Evolutionary conservation across 2,888 invertebrate species (phyloP).

Genomic region (Cryptocephalus primarius): DNA sequence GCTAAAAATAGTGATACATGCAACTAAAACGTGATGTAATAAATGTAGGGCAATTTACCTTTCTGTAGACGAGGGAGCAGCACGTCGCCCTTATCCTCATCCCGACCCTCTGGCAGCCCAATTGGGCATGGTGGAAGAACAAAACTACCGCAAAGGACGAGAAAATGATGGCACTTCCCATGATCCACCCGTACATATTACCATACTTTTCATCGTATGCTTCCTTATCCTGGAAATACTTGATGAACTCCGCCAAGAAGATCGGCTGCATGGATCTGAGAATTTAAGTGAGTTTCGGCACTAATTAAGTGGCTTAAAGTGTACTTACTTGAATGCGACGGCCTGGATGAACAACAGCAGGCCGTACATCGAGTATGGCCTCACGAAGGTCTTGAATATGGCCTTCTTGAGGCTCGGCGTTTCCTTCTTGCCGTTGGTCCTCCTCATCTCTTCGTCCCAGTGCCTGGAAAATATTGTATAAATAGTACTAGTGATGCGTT

Average conservation of each 20-base stretch:
- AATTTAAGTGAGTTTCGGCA: neutral
- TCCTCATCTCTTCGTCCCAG: constrained; percentile 48
- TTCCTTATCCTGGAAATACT: constrained; percentile 1
- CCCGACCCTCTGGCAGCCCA: constrained; percentile 3
- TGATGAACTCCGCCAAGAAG: constrained; percentile 3
- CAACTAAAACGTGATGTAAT: no score
- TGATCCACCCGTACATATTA: constrained; percentile 7
- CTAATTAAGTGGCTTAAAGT: neutral
- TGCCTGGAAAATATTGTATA: constrained; percentile 29
- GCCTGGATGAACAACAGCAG: constrained; percentile 1
- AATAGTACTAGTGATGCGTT: neutral
- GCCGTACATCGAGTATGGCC: constrained; percentile 1
- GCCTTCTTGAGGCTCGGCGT: constrained; percentile 42
- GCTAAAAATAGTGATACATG: no score
- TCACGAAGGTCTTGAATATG: constrained; percentile 3
- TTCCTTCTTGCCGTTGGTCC: constrained; percentile 40
- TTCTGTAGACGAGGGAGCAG: constrained; percentile 4
- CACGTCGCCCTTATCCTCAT: constrained; percentile 4
- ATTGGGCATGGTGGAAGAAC: neutral
- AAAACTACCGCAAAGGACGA: neutral
- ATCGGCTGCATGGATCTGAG: constrained; percentile 5
- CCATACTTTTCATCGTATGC: neutral
- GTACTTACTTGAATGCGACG: constrained; percentile 2
- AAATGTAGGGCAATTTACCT: neutral
- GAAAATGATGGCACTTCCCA: neutral